phyloP scores from a whole-genome alignment of 2,113 vertebrate species.

The Gnathonemus echidnorhynchus region DNA sequence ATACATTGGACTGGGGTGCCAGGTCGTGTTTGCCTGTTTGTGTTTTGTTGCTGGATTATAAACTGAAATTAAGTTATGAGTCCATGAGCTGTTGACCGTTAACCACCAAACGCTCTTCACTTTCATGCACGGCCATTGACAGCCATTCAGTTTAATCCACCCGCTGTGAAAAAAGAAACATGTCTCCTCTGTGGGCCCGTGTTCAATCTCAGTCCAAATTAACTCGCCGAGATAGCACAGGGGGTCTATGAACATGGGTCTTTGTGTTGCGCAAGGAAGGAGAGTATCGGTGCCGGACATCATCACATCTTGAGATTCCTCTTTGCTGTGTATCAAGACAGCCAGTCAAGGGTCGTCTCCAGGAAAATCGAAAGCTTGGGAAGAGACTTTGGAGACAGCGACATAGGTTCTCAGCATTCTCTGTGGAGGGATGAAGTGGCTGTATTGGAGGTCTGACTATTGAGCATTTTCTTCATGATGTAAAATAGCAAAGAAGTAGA shows the following conservation, averaged over 20 bases:
- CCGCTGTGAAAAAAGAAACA: conserved; percentile 45
- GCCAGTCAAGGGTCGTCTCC: background rate
- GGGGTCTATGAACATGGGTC: conserved; percentile 44
- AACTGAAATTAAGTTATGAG: background rate
- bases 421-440: background rate
- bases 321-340: background rate
- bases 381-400: background rate
- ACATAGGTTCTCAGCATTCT: background rate
- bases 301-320: conserved; percentile 32
- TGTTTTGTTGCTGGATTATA: conserved; percentile 16
- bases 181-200: conserved; percentile 31
- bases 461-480: background rate
- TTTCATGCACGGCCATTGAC: conserved; percentile 30
- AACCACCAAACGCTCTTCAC: conserved; percentile 19
- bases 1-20: background rate
- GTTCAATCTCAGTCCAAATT: conserved; percentile 53
- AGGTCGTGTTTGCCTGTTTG: background rate
- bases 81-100: background rate
- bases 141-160: conserved; percentile 38
- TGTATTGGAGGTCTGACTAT: background rate
- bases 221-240: conserved; percentile 50
- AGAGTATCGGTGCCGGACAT: conserved; percentile 22
- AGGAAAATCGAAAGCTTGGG: background rate
- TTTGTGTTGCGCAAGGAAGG: conserved; percentile 26
- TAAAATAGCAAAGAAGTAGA: background rate